Percentiles rank a stretch among this genome's conserved stretches.
These are phyloP conservation scores for Pardosa pseudoannulata DNA, from an alignment of 2,888 invertebrate genomes.

Conservation along the genomic window DNA sequence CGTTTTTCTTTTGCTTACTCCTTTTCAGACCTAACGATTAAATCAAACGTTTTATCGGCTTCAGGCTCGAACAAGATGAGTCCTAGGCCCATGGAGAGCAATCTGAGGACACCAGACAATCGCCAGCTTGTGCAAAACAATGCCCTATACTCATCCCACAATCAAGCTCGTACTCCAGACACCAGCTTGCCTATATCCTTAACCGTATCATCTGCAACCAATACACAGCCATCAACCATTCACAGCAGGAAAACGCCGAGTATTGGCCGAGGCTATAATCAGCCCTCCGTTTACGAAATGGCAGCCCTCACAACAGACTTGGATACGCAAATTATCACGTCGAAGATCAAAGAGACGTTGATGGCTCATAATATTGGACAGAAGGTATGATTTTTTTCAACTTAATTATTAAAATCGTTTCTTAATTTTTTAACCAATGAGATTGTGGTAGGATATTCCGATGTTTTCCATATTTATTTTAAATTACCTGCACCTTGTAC, in stretches of 20 bases:
- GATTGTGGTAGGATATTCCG: no score
- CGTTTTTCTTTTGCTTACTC: background rate
- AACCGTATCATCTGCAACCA: slow-evolving; percentile 52
- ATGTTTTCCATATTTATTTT: no score
- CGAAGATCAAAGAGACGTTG: slow-evolving; percentile 96
- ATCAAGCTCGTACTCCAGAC: slow-evolving; percentile 54
- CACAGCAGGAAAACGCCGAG: slow-evolving; percentile 54
- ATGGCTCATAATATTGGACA: slow-evolving; percentile 98
- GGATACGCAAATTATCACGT: slow-evolving; percentile 96
- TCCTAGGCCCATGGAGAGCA: slow-evolving; percentile 55
- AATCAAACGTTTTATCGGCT: slow-evolving; percentile 13
- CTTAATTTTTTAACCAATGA: no score
- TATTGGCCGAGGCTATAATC: slow-evolving; percentile 79
- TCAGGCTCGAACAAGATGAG: slow-evolving; percentile 64
- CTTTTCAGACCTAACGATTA: slow-evolving; percentile 10
- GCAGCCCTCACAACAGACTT: slow-evolving; percentile 96
- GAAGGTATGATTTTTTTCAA: slow-evolving; percentile 82
- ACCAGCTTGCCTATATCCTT: slow-evolving; percentile 53
- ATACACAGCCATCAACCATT: slow-evolving; percentile 27
- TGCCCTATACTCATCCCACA: slow-evolving; percentile 36
- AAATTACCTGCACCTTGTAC: no score
- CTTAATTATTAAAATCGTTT: no score
- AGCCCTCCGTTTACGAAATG: slow-evolving; percentile 98
- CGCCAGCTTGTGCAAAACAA: slow-evolving; percentile 54
- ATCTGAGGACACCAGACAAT: slow-evolving; percentile 40